These are phyloP conservation scores for Myiothlypis coronata DNA, from an alignment of 2,797 vertebrate genomes.

Conservation along the genomic window DNA sequence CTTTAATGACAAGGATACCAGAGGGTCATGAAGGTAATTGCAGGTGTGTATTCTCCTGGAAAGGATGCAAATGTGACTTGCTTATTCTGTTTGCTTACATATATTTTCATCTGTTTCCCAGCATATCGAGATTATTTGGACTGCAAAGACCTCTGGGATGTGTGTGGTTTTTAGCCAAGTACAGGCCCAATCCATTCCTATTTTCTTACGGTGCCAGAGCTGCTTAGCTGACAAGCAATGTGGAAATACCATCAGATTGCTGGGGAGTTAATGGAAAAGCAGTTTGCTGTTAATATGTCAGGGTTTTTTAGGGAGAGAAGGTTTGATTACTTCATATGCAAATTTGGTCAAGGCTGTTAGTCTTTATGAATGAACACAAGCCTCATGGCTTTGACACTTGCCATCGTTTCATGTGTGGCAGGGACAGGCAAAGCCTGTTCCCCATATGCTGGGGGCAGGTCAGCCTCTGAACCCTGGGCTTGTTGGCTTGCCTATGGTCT, in stretches of 20 bases:
- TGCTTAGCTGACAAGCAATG: neutral
- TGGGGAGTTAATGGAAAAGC: neutral
- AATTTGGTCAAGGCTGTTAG: neutral
- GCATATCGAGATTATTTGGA: neutral
- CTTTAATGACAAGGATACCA: neutral
- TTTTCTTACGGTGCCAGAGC: neutral
- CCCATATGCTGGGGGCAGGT: neutral
- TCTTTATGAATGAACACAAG: neutral
- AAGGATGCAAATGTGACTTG: neutral
- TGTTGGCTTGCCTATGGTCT: accelerated
- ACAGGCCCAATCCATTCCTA: neutral
- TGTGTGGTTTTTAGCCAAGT: neutral
- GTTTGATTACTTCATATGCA: neutral
- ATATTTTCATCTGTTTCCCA: neutral
- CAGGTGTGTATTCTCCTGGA: neutral
- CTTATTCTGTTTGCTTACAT: neutral
- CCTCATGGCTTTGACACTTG: neutral
- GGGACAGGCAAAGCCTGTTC: neutral
- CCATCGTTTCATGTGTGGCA: accelerated
- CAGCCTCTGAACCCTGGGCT: neutral
- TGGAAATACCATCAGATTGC: neutral
- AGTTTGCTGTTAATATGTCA: neutral
- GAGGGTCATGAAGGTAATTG: neutral
- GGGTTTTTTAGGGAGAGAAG: neutral
- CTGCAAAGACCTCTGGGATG: neutral